phyloP scores from a whole-genome alignment of 2,888 invertebrate genomes.

The Apocheima hispidaria region DNA sequence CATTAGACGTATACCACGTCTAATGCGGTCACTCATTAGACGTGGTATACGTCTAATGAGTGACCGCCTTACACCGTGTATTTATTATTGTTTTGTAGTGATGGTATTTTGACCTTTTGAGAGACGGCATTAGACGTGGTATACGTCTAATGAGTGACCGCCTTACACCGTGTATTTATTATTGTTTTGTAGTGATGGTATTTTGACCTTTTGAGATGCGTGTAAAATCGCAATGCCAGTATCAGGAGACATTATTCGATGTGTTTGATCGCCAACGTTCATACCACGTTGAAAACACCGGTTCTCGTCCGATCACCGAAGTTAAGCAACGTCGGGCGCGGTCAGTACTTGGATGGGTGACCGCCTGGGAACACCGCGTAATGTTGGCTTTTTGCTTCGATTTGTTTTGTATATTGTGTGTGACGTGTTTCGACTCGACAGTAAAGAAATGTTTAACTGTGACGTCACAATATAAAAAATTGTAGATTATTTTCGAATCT shows the following conservation, averaged over 20 bases:
- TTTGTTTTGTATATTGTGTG: neutral
- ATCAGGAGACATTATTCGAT: neutral
- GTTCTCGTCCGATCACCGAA: constrained; percentile 78
- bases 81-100: too few species aligned
- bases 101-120: constrained; percentile 56
- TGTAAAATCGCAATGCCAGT: neutral
- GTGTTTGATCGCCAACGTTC: constrained; percentile 41
- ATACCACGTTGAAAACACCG: constrained; percentile 48
- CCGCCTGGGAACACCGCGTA: constrained; percentile 78
- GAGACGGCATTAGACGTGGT: too few species aligned
- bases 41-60: too few species aligned
- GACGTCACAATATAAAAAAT: neutral
- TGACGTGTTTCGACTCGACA: neutral
- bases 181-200: constrained; percentile 67
- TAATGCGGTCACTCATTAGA: too few species aligned
- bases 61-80: too few species aligned
- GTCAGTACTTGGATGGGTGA: constrained; percentile 82
- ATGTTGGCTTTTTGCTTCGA: constrained; percentile 60
- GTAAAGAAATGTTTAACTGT: neutral
- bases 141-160: too few species aligned
- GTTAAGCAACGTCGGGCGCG: constrained; percentile 79
- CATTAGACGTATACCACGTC: too few species aligned
- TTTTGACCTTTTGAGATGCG: constrained; percentile 43
- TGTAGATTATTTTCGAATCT: neutral
- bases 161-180: too few species aligned